Base-by-base conservation (phyloP, 2,797 vertebrate species). In the Luscinia megarhynchos region DNA sequence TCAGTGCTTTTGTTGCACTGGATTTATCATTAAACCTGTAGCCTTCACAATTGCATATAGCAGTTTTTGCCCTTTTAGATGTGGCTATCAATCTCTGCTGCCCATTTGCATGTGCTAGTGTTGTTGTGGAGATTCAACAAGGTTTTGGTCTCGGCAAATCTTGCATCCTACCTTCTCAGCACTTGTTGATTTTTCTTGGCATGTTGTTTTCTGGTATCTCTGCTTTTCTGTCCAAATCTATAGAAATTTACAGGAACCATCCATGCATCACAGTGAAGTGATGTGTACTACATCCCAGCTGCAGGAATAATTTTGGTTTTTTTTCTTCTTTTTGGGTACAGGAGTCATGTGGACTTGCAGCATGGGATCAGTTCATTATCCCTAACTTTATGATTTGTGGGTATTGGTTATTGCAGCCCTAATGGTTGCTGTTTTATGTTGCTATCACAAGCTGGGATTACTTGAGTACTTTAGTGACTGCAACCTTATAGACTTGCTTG, bases 61-160 rank as follows among this genome's bases (percentile, higher is more conserved):
- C 55, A 86, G 19, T 48, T 81, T 32, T 50, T 0, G 4, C 4
- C 24, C 32, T 77, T 78, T 58, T 32, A 40, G 36, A 30, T 75
- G 32, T 45, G 10, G 36, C 34, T 81, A 32, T 0, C 1, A 53
- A 67, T 74, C 24, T 72, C 46, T 23, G 24, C n/a, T 58, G 32
- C 40, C 4, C 1, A 0, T 34, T 51, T 22, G 4, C 1, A 1
- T 32, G 32, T 61, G 18, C 20, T 64, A 1, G 10, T 53, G 62
- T 17, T 3, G 1, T 53, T 22, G 14, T 32, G 34, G 9, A 38
- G 34, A 43, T 51, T 50, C 41, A 90, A 34, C 5, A 50, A 6
- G 12, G 3, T 74, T 43, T 67, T 68, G 10, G 32, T 29, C 32
- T 57, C 23, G 45, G 21, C 50, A 84, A 40, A 8, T 55, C 30